phyloP scores from a whole-genome alignment of 2,113 vertebrate genomes.

The Tauraco erythrolophus region DNA sequence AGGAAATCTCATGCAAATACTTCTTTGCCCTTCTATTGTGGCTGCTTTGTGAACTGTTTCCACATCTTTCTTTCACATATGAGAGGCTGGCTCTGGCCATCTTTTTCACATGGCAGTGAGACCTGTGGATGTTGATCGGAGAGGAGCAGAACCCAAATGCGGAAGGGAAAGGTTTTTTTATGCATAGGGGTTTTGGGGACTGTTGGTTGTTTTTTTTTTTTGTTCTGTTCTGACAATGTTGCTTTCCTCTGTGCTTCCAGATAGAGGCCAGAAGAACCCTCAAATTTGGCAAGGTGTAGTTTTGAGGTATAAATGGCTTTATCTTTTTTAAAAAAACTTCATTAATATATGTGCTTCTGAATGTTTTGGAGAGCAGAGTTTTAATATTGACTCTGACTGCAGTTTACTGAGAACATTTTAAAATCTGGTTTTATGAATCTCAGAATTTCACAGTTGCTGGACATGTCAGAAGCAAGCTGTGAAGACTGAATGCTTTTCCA shows the following conservation, averaged over 20 bases:
- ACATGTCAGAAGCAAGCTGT: background rate
- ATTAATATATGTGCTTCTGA: background rate
- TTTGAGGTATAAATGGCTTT: background rate
- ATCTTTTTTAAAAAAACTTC: background rate
- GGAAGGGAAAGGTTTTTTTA: background rate
- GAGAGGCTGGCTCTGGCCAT: background rate
- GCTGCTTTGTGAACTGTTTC: background rate
- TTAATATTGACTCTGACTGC: background rate
- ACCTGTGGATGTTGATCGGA: background rate
- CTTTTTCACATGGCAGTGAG: background rate
- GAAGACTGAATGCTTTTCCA: background rate
- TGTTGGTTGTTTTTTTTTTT: no score
- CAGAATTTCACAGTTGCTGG: background rate
- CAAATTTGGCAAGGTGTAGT: background rate
- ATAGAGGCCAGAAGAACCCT: background rate
- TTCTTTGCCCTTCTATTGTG: background rate
- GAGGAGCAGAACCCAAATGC: background rate
- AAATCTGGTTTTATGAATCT: background rate
- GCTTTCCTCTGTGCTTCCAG: background rate
- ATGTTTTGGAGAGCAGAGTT: background rate
- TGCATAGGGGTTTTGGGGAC: fast-evolving
- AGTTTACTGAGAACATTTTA: background rate
- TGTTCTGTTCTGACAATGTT: background rate
- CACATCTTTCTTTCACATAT: background rate
- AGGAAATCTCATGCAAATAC: background rate